phyloP scores from a whole-genome alignment of 2,888 invertebrate genomes.

The Hyposoter dolosus region DNA sequence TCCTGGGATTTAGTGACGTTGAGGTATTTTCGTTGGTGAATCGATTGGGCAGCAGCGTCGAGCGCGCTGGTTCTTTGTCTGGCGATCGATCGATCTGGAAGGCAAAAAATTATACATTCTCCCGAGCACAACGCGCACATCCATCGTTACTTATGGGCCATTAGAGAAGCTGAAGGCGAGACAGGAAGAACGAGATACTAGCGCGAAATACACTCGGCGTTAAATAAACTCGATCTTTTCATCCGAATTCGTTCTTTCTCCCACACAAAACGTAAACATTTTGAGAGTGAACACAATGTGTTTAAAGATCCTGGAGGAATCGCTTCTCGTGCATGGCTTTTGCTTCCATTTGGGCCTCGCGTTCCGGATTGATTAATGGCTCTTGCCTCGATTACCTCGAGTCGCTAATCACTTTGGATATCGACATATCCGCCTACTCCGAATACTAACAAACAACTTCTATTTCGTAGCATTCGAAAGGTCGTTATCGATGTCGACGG shows the following conservation, averaged over 20 bases:
- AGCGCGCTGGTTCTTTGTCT: conserved; percentile 16
- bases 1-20: conserved; percentile 33
- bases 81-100: conserved; percentile 8
- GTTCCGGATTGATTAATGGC: conserved; percentile 26
- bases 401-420: conserved; percentile 22
- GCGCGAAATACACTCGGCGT: not conserved
- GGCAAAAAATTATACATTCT: conserved; percentile 4
- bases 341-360: not conserved
- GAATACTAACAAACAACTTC: not conserved
- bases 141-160: not conserved
- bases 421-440: not conserved
- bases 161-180: not conserved
- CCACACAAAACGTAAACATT: not conserved
- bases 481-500: not conserved
- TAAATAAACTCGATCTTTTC: not conserved
- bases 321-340: not conserved
- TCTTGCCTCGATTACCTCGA: conserved; percentile 13
- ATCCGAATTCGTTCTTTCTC: not conserved
- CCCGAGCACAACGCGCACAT: not conserved
- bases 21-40: conserved; percentile 27
- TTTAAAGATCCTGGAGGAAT: conserved; percentile 15
- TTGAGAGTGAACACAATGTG: not conserved
- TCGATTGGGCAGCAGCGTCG: conserved; percentile 38
- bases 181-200: not conserved
- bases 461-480: not conserved